These are phyloP conservation scores for Pseudochirops corinnae DNA, from an alignment of 2,797 vertebrate species.

Conservation along the genomic window DNA sequence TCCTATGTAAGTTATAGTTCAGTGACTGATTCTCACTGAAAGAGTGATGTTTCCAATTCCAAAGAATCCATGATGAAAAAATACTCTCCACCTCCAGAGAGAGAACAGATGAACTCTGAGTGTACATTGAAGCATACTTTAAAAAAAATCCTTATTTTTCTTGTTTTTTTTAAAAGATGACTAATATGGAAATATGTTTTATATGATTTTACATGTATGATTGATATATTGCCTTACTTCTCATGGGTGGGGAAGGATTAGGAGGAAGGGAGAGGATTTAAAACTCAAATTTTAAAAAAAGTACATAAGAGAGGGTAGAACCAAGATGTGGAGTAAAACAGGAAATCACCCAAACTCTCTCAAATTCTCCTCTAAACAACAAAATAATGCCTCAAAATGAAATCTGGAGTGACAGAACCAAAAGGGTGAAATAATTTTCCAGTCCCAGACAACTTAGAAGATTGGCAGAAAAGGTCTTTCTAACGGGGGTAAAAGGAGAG, in stretches of 20 bases:
- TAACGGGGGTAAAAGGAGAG: neutral
- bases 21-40: neutral
- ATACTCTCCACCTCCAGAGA: neutral
- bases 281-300: neutral
- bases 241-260: neutral
- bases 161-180: neutral
- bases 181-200: neutral
- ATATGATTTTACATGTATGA: neutral
- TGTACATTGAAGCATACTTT: neutral
- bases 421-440: neutral
- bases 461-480: neutral
- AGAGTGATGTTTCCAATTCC: neutral
- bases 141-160: neutral
- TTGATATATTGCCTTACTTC: neutral
- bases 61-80: neutral
- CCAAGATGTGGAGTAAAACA: neutral
- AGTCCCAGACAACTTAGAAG: neutral
- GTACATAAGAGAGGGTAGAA: neutral
- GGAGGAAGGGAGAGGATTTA: neutral
- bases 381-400: neutral
- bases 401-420: neutral
- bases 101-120: neutral
- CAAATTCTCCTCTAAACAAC: neutral
- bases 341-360: neutral
- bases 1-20: neutral